Evolutionary conservation across 1,140 invertebrate genomes (phyloP).

Genomic region (Hyphantria cunea): DNA sequence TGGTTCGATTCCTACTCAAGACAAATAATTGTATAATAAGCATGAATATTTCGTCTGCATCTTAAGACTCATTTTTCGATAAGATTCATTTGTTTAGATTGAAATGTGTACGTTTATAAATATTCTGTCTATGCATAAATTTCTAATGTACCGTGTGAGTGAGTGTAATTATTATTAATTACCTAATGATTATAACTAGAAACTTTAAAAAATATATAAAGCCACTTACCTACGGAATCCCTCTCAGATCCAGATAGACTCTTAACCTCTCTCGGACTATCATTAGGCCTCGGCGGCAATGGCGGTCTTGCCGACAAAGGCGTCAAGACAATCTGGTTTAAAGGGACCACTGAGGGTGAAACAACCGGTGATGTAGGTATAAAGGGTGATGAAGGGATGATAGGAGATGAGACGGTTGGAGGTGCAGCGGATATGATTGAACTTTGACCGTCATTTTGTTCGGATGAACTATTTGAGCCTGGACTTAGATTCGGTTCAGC

Average conservation of each 20-base stretch:
- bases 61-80: no score
- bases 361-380: constrained; percentile 29
- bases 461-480: constrained; percentile 75
- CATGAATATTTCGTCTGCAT: no score
- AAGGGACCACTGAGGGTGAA: constrained; percentile 16
- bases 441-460: constrained; percentile 70
- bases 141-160: no score
- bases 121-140: no score
- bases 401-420: constrained; percentile 39
- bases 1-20: no score
- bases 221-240: constrained; percentile 59
- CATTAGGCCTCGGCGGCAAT: constrained; percentile 54
- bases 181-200: no score
- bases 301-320: constrained; percentile 58
- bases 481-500: constrained; percentile 73
- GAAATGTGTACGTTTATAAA: no score
- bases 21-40: no score
- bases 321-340: constrained; percentile 48
- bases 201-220: no score
- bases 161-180: no score
- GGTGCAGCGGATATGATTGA: constrained; percentile 64
- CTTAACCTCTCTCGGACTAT: constrained; percentile 63
- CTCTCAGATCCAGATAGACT: constrained; percentile 54
- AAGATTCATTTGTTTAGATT: no score
- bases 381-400: constrained; percentile 25